Evolutionary conservation across 2,113 vertebrate genomes (phyloP).

Genomic region (Phaetusa simplex): DNA sequence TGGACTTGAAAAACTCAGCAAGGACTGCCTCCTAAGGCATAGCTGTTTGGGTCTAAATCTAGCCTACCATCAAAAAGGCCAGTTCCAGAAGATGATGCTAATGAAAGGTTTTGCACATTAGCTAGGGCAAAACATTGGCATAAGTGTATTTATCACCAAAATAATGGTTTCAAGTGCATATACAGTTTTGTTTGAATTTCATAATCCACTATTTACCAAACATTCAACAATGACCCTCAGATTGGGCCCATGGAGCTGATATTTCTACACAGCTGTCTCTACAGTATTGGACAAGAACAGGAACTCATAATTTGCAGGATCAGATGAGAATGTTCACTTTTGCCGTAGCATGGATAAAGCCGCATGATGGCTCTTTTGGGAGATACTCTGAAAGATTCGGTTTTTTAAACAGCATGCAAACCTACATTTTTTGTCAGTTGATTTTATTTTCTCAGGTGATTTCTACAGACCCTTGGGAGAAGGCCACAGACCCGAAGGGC

Average conservation of each 20-base stretch:
- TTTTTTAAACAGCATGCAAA: not conserved
- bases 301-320: not conserved
- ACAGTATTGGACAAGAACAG: not conserved
- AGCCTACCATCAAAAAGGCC: not conserved
- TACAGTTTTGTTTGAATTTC: not conserved
- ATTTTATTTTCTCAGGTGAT: not conserved
- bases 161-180: not conserved
- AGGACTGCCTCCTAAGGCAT: not conserved
- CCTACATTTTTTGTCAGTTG: not conserved
- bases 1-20: not conserved
- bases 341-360: not conserved
- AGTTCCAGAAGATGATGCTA: not conserved
- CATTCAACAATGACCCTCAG: not conserved
- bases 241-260: not conserved
- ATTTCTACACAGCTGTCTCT: not conserved
- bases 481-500: accelerated
- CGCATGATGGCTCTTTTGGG: not conserved
- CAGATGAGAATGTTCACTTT: not conserved
- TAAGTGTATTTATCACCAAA: not conserved
- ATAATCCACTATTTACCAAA: not conserved
- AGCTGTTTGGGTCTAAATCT: not conserved
- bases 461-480: not conserved
- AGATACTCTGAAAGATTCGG: not conserved
- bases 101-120: not conserved
- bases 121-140: not conserved